Evolutionary conservation across 2,888 invertebrate species (phyloP), one percentile per base, ranked within the genome.

Genomic region (Machimus rusticus): DNA sequence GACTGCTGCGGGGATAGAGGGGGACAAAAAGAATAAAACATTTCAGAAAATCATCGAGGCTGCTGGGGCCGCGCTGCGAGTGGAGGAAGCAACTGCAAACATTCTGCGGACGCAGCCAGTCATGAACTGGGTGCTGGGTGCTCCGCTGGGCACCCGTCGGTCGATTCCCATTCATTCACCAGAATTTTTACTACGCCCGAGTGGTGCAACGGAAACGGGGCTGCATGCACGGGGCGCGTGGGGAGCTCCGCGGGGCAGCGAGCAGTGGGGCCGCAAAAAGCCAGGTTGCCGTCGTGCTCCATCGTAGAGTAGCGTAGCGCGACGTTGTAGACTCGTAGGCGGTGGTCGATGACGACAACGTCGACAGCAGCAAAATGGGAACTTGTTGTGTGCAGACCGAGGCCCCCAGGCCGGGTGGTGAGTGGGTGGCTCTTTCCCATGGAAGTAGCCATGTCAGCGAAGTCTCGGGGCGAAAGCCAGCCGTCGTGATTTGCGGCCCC

Each of bases 161-260:
- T 79, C 79, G 79, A 55, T 79, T 55, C 51, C 28, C 79, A 79
- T 79, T 79, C 79, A 79, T 79, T 79, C 79, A 79, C 79, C 31
- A 79, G 79, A 79, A 66, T 79, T 79, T 79, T 79, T 79, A 79
- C 79, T 79, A 79, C 79, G 79, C 51, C 79, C 79, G 79, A 79
- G 79, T 79, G 79, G 79, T 79, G 79, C 79, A 79, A 55, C 79
- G 79, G 79, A 79, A 79, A 79, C 31, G 43, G 79, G 2, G 19
- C 23, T 46, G 46, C 78, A 78, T 23, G 8, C 78, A 23, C 23
- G 14, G 46, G 66, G 28, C 57, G n/a, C 55, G 19, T 6, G 19
- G 55, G 55, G 8, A n/a, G 55, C 39, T 39, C 39, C 57, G 66
- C 23, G 66, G 57, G 43, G 43, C 12, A 16, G 43, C 43, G 43